Percentiles rank a stretch among this genome's conserved stretches.
phyloP scores from a whole-genome alignment of 2,113 vertebrate genomes.

The Bubo blakistoni region DNA sequence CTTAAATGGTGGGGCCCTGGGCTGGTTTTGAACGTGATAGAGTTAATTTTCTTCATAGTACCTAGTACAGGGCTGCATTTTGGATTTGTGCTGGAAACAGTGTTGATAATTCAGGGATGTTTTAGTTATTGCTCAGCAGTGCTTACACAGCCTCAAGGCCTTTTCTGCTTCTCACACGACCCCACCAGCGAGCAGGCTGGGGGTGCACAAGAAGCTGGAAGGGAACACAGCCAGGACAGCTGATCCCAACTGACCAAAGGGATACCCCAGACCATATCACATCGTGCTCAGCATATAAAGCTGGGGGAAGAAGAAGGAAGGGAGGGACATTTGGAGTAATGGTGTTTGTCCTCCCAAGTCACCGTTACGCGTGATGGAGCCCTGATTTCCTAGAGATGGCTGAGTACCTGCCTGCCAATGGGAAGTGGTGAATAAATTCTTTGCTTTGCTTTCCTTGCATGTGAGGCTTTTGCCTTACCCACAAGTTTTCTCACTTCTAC shows the following conservation, averaged over 20 bases:
- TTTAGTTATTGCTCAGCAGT: background rate
- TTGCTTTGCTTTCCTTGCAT: background rate
- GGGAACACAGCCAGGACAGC: background rate
- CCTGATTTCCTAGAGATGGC: background rate
- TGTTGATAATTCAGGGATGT: background rate
- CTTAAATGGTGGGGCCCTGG: background rate
- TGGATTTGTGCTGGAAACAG: background rate
- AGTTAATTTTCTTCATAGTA: background rate
- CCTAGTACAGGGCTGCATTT: background rate
- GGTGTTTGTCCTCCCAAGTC: background rate
- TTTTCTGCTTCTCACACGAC: background rate
- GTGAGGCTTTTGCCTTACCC: background rate
- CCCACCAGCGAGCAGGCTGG: background rate
- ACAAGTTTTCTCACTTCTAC: background rate
- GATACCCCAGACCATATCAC: background rate
- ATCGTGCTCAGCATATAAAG: background rate
- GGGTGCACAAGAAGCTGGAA: background rate
- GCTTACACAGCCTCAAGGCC: background rate
- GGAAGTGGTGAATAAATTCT: background rate
- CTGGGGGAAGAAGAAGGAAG: background rate
- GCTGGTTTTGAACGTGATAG: background rate
- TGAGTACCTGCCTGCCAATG: background rate
- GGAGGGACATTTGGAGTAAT: fast-evolving
- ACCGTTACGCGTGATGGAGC: fast-evolving
- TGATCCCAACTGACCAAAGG: background rate